These are phyloP conservation scores for Conus ventricosus DNA, from an alignment of 1,140 invertebrate species.

Conservation along the genomic window DNA sequence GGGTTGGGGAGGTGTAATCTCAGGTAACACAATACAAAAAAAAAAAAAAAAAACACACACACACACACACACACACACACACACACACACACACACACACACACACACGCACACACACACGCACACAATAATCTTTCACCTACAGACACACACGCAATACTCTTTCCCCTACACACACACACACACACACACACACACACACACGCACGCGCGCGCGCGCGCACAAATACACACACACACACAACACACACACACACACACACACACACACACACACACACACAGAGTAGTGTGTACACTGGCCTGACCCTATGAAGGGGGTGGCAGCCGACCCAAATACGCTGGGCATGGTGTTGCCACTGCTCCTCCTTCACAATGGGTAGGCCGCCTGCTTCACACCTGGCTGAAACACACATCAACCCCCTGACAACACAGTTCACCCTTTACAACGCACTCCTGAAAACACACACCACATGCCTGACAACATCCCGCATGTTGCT, in stretches of 20 bases:
- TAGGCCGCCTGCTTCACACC: too few relatives aligned
- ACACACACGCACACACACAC: constrained; percentile 5
- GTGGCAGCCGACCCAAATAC: background rate
- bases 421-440: too few relatives aligned
- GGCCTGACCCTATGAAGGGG: constrained; percentile 22
- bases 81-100: constrained; percentile 12
- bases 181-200: background rate
- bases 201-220: background rate
- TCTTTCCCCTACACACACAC: background rate
- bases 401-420: too few relatives aligned
- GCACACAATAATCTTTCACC: background rate
- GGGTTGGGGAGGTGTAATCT: too few relatives aligned
- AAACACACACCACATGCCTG: too few relatives aligned
- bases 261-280: background rate
- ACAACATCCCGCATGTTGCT: too few relatives aligned
- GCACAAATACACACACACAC: background rate
- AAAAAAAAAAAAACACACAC: background rate
- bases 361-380: too few relatives aligned
- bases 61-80: background rate
- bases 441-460: too few relatives aligned
- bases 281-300: background rate
- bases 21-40: too few relatives aligned
- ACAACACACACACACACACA: background rate
- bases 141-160: background rate
- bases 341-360: background rate